A percentile compares a stretch with the other conserved stretches of the same genome.
Evolutionary conservation across 1,140 invertebrate species (phyloP).

Genomic region (Ceratina calcarata): DNA sequence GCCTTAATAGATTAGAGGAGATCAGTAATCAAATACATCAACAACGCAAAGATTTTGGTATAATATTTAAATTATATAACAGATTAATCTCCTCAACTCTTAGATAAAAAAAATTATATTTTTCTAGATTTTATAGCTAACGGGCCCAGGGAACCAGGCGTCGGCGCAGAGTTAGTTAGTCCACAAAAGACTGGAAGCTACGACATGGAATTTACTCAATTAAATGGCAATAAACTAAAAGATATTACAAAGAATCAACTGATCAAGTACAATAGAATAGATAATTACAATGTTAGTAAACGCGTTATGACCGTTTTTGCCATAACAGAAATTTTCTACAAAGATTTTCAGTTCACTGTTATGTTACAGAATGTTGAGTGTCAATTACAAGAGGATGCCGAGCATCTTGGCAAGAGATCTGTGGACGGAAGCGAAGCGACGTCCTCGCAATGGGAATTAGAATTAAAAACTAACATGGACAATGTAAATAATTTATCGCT

Average conservation of each 20-base stretch:
- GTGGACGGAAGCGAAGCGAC: conserved; percentile 76
- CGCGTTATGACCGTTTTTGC: neutral
- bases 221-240: conserved; percentile 66
- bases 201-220: conserved; percentile 68
- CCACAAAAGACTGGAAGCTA: conserved; percentile 77
- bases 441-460: conserved; percentile 77
- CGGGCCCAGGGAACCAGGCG: conserved; percentile 92
- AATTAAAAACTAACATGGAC: conserved; percentile 73
- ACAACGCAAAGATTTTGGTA: conserved; percentile 82
- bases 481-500: conserved; percentile 71
- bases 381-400: conserved; percentile 64
- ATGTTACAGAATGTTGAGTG: conserved; percentile 64
- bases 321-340: conserved; percentile 1
- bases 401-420: conserved; percentile 71
- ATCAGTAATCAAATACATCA: conserved; percentile 97
- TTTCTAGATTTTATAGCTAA: conserved; percentile 74
- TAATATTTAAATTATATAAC: neutral
- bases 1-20: conserved; percentile 91
- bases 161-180: conserved; percentile 89
- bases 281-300: conserved; percentile 71
- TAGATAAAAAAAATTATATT: neutral
- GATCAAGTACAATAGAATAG: conserved; percentile 65
- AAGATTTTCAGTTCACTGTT: neutral
- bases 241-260: conserved; percentile 68
- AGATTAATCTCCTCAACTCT: neutral